Percentiles rank a stretch among this genome's conserved stretches.
Evolutionary conservation across 2,888 invertebrate genomes (phyloP).

Genomic region (Willowsia nigromaculata): DNA sequence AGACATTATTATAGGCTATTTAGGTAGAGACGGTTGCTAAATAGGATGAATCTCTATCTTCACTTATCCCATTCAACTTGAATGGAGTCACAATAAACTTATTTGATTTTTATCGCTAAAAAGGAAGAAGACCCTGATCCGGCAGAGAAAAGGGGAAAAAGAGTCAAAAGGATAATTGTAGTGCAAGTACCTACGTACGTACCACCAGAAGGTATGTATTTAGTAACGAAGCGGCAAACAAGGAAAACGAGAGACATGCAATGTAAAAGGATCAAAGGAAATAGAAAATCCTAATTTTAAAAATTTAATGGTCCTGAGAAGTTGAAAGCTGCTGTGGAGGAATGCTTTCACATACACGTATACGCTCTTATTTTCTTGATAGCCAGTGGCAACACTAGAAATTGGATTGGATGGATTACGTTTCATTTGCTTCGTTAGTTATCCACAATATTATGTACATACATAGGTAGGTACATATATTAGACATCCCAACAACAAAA

Average conservation of each 20-base stretch:
- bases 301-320: not conserved
- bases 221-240: not conserved
- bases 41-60: not conserved
- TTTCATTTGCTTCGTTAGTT: not conserved
- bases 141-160: not conserved
- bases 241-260: not conserved
- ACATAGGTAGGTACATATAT: not conserved
- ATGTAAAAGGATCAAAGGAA: not conserved
- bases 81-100: not conserved
- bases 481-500: not conserved
- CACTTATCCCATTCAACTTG: not conserved
- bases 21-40: not conserved
- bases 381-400: not conserved
- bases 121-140: not conserved
- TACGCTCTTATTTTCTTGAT: not conserved
- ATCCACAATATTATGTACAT: not conserved
- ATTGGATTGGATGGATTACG: slow-evolving; percentile 25
- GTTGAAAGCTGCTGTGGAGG: not conserved
- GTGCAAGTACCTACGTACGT: not conserved
- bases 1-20: no score
- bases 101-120: slow-evolving; percentile 15
- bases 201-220: not conserved
- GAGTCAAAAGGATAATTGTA: not conserved
- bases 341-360: not conserved
- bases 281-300: slow-evolving; percentile 1